Percentiles rank a stretch among this genome's conserved stretches.
Conservation (phyloP, 1,140 invertebrate genomes). For the Drosophila dunni region DNA sequence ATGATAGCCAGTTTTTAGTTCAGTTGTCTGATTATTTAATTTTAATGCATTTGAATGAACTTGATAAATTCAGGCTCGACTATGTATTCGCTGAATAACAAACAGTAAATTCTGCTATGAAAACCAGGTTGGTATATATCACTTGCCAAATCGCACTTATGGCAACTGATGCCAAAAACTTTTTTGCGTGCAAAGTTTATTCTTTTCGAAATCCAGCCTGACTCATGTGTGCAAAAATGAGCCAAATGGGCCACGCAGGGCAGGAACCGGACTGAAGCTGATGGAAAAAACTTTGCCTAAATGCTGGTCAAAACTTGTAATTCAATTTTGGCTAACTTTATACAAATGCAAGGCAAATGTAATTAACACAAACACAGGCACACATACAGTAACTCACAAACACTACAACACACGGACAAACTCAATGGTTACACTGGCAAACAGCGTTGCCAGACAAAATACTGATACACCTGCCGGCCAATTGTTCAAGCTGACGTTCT, state of each 20-base stretch:
- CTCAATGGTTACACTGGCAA: background rate
- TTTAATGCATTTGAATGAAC: background rate
- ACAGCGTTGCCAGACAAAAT: slow-evolving; percentile 47
- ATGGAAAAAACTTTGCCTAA: slow-evolving; percentile 67
- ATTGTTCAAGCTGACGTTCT: background rate
- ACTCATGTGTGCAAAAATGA: slow-evolving; percentile 61
- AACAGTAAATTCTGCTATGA: slow-evolving; percentile 21
- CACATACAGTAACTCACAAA: background rate
- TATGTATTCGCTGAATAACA: slow-evolving; percentile 4
- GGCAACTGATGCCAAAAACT: slow-evolving; percentile 55
- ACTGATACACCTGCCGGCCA: slow-evolving; percentile 59
- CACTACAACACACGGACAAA: too few relatives aligned
- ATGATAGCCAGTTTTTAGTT: slow-evolving; percentile 15
- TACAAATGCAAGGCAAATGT: slow-evolving; percentile 76
- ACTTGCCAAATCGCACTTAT: slow-evolving; percentile 37
- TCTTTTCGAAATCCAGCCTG: slow-evolving; percentile 9
- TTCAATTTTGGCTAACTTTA: slow-evolving; percentile 72
- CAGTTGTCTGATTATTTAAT: background rate
- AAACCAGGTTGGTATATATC: slow-evolving; percentile 43
- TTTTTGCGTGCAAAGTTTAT: slow-evolving; percentile 40
- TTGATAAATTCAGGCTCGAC: slow-evolving; percentile 24
- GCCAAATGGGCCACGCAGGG: background rate
- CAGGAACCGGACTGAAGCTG: slow-evolving; percentile 14
- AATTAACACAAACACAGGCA: slow-evolving; percentile 72
- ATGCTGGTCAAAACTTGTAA: slow-evolving; percentile 77